Evolutionary conservation across 2,113 vertebrate genomes (phyloP).

Genomic region (Lophotis ruficrista): DNA sequence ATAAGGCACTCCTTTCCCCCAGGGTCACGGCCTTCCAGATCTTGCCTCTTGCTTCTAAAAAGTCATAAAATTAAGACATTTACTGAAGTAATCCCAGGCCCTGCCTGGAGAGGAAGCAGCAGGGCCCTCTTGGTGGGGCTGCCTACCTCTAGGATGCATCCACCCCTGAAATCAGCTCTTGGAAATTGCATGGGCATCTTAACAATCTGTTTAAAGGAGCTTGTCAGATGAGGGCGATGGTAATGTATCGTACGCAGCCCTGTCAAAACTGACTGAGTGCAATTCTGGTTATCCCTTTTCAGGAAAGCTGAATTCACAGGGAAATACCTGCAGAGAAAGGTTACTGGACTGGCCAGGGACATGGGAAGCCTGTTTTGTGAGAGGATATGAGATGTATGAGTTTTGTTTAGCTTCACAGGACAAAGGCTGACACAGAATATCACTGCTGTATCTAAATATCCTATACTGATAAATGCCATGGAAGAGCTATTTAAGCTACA

Average conservation of each 20-base stretch:
- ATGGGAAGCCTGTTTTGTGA: neutral
- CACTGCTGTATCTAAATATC: neutral
- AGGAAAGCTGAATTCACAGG: neutral
- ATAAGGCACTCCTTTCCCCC: constrained; percentile 16
- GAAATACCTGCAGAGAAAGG: neutral
- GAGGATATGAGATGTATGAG: neutral
- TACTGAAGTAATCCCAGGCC: neutral
- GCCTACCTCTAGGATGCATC: neutral
- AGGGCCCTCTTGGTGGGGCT: neutral
- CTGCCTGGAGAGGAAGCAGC: neutral
- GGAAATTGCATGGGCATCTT: neutral
- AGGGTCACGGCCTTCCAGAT: constrained; percentile 25
- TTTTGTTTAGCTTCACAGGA: neutral
- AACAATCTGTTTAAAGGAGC: neutral
- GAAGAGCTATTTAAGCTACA: neutral
- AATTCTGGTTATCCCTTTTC: neutral
- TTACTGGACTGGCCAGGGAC: neutral
- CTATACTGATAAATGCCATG: neutral
- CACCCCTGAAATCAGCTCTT: neutral
- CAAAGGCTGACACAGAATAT: neutral
- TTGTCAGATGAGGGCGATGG: neutral
- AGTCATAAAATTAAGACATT: constrained; percentile 29
- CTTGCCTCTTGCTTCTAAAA: constrained; percentile 25
- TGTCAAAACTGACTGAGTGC: neutral
- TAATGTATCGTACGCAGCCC: fast-evolving